phyloP scores from a whole-genome alignment of 2,797 vertebrate genomes.

The Xiphophorus birchmanni region DNA sequence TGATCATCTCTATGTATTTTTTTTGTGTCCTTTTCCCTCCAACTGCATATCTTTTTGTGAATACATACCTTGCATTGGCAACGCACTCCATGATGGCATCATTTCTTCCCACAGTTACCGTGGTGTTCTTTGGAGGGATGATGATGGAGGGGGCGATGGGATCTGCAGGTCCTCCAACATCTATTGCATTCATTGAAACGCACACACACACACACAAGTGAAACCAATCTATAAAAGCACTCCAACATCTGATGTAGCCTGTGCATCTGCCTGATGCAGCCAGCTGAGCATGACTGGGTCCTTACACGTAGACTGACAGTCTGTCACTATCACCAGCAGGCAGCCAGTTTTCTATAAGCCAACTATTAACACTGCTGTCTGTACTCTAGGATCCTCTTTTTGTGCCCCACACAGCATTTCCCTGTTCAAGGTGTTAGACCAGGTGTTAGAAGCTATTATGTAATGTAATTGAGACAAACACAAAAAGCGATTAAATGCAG shows the following conservation, averaged over 20 bases:
- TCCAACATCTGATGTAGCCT: constrained; percentile 37
- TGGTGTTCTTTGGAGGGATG: constrained; percentile 93
- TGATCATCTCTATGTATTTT: constrained; percentile 12
- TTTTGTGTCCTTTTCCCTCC: constrained; percentile 3
- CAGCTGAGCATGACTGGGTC: constrained; percentile 38
- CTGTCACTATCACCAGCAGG: constrained; percentile 54
- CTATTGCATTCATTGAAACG: constrained; percentile 70
- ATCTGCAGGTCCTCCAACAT: constrained; percentile 92
- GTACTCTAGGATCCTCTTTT: constrained; percentile 63
- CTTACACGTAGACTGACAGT: constrained; percentile 46
- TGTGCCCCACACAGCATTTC: constrained; percentile 65
- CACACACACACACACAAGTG: background rate
- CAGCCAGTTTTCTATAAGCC: constrained; percentile 50
- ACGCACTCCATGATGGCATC: constrained; percentile 96
- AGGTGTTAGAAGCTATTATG: constrained; percentile 81
- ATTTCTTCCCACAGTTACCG: constrained; percentile 90
- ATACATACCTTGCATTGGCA: constrained; percentile 89
- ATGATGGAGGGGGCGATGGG: constrained; percentile 95
- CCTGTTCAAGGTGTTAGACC: constrained; percentile 69
- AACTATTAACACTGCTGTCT: constrained; percentile 73
- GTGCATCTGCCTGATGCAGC: constrained; percentile 34
- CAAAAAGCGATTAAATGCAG: constrained; percentile 82
- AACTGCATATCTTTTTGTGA: background rate
- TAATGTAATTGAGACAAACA: constrained; percentile 84
- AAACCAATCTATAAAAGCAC: constrained; percentile 41